A percentile compares a stretch with the other conserved stretches of the same genome.
Conservation (phyloP, 1,140 invertebrate species). For the Sycophaga agraensis region DNA sequence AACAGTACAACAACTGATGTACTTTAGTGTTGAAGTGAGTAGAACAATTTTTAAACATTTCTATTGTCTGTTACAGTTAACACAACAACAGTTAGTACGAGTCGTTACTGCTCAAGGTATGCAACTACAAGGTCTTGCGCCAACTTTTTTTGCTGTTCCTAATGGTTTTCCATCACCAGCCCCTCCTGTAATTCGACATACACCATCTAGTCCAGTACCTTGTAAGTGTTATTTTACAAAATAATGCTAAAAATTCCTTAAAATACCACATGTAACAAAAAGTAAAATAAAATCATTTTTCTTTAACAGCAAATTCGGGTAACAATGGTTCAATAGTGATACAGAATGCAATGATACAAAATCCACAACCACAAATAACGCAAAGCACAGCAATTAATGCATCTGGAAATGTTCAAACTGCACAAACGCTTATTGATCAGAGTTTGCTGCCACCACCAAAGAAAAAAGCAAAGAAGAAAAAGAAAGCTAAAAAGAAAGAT, state of each 20-base stretch:
- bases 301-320: slow-evolving; percentile 45
- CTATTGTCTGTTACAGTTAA: slow-evolving; percentile 44
- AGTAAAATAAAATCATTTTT: slow-evolving; percentile 3
- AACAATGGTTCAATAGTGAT: slow-evolving; percentile 53
- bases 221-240: slow-evolving; percentile 38
- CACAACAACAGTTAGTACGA: slow-evolving; percentile 54
- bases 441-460: slow-evolving; percentile 54
- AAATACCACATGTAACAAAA: too few relatives aligned
- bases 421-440: slow-evolving; percentile 48
- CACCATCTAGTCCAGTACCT: slow-evolving; percentile 54
- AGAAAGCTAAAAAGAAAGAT: slow-evolving; percentile 60
- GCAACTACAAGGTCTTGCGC: slow-evolving; percentile 52
- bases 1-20: not conserved
- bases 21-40: slow-evolving; percentile 15
- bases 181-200: slow-evolving; percentile 54
- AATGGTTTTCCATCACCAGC: slow-evolving; percentile 54
- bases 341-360: slow-evolving; percentile 57
- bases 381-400: slow-evolving; percentile 45
- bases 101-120: slow-evolving; percentile 56
- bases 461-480: slow-evolving; percentile 56
- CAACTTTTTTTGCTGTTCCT: slow-evolving; percentile 56
- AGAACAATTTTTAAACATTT: not conserved
- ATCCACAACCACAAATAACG: slow-evolving; percentile 49
- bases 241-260: not conserved
- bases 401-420: slow-evolving; percentile 38